These are phyloP conservation scores for Craterocephalus amniculus DNA, from an alignment of 2,797 vertebrate species.

Conservation along the genomic window DNA sequence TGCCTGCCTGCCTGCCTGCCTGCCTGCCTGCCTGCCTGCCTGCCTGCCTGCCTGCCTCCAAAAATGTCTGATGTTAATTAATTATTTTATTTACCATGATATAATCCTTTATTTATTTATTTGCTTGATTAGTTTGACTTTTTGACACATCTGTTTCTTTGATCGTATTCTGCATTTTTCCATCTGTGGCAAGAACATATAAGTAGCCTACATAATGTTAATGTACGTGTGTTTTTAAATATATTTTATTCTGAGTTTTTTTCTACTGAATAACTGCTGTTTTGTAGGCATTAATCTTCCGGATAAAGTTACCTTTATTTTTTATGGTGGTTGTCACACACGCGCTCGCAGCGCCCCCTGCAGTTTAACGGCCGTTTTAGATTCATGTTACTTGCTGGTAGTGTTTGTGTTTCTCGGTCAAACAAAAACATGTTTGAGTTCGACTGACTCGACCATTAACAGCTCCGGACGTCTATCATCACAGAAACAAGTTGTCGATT, in stretches of 20 bases:
- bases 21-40: no score
- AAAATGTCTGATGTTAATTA: no score
- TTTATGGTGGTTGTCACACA: neutral
- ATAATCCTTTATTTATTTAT: no score
- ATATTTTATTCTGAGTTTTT: neutral
- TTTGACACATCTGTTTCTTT: no score
- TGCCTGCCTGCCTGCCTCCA: no score
- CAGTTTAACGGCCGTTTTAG: neutral
- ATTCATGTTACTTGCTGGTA: slow-evolving; percentile 23
- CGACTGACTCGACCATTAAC: slow-evolving; percentile 30
- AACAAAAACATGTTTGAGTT: slow-evolving; percentile 76
- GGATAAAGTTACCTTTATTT: neutral
- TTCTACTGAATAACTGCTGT: neutral
- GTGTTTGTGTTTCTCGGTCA: slow-evolving; percentile 45
- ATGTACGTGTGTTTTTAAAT: no score
- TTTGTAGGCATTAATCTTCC: neutral
- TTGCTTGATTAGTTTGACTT: no score
- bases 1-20: no score
- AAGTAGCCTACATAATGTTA: no score
- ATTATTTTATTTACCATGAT: no score
- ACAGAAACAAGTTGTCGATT: slow-evolving; percentile 35
- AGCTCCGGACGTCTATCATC: slow-evolving; percentile 35
- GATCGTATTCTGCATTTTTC: no score
- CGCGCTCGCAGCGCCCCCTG: slow-evolving; percentile 59
- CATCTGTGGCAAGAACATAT: no score